A percentile compares a stretch with the other conserved stretches of the same genome.
phyloP scores from a whole-genome alignment of 2,888 invertebrate species.

The Anorthoa munda region DNA sequence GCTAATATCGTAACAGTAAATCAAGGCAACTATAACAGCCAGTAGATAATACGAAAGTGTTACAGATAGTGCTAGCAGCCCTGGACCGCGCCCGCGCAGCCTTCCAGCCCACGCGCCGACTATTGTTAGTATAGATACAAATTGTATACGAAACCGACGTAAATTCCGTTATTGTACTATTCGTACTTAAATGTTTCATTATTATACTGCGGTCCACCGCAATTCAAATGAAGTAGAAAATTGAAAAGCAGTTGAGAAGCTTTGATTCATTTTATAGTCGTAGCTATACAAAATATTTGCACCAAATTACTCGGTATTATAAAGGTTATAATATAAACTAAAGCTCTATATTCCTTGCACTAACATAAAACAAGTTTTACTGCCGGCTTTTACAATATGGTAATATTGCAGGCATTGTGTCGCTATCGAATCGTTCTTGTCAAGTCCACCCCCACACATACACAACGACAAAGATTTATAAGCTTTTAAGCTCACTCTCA shows the following conservation, averaged over 20 bases:
- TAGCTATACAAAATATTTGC: slow-evolving; percentile 45
- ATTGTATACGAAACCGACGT: slow-evolving; percentile 60
- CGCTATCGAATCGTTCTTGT: slow-evolving; percentile 78
- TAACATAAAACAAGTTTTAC: slow-evolving; percentile 65
- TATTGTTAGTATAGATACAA: slow-evolving; percentile 69
- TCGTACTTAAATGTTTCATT: slow-evolving; percentile 36
- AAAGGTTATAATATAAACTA: slow-evolving; percentile 35
- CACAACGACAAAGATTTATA: slow-evolving; percentile 82
- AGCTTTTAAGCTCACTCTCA: slow-evolving; percentile 85
- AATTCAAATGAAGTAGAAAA: slow-evolving; percentile 39
- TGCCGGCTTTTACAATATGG: slow-evolving; percentile 72
- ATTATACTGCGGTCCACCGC: slow-evolving; percentile 38
- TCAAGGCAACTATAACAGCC: slow-evolving; percentile 10
- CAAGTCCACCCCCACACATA: slow-evolving; percentile 75
- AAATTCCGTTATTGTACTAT: slow-evolving; percentile 61
- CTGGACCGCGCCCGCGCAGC: slow-evolving; percentile 72
- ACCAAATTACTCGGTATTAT: slow-evolving; percentile 30
- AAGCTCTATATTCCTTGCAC: slow-evolving; percentile 43
- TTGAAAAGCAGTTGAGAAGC: slow-evolving; percentile 26
- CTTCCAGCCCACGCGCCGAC: slow-evolving; percentile 73
- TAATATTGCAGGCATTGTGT: slow-evolving; percentile 83
- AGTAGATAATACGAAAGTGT: slow-evolving; percentile 29
- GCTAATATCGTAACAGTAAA: neutral
- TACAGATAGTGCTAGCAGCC: slow-evolving; percentile 63
- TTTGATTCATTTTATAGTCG: slow-evolving; percentile 13